Conservation (phyloP, 1,140 invertebrate species). For the Papilio polytes region DNA sequence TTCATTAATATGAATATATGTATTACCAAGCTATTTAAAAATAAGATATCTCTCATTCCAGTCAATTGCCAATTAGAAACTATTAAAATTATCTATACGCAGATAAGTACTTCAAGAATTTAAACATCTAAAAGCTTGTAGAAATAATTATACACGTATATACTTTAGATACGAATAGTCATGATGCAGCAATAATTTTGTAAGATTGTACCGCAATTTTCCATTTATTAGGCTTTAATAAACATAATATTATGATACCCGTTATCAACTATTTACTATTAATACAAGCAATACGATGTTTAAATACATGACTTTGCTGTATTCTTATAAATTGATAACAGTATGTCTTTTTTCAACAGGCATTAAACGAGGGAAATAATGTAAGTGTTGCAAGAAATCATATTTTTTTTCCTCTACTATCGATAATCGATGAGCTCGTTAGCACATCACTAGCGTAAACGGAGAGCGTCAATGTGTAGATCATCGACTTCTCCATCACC, state of each 20-base stretch:
- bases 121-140: neutral
- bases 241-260: neutral
- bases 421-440: neutral
- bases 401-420: neutral
- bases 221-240: neutral
- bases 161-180: too few relatives aligned
- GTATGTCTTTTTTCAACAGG: too few relatives aligned
- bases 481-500: conserved; percentile 43
- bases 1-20: neutral
- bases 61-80: neutral
- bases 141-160: too few relatives aligned
- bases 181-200: neutral
- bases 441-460: conserved; percentile 38
- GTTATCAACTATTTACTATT: neutral
- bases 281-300: neutral
- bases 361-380: neutral
- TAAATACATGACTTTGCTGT: neutral
- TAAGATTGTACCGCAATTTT: neutral
- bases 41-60: neutral
- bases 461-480: conserved; percentile 41
- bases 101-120: too few relatives aligned
- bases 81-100: too few relatives aligned
- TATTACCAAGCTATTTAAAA: neutral
- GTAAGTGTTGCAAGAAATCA: neutral
- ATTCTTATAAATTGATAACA: neutral